Conservation (phyloP, 2,113 vertebrate genomes). For the Brachyhypopomus occidentalis region DNA sequence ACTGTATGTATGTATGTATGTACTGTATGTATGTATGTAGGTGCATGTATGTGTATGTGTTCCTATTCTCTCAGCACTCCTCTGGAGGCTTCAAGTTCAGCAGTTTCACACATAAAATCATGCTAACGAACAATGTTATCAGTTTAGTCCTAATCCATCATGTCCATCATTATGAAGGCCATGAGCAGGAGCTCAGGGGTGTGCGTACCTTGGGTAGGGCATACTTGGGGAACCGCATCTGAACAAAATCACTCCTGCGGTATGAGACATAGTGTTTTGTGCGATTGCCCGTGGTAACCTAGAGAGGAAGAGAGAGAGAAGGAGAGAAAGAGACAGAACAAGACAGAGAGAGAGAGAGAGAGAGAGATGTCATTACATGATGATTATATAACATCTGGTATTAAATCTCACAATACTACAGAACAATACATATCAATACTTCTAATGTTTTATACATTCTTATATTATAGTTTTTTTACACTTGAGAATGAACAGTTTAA, state of each 20-base stretch:
- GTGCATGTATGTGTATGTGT: neutral
- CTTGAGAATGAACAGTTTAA: too few species aligned
- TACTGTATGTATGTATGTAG: too few species aligned
- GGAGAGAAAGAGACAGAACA: neutral
- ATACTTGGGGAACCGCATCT: slow-evolving; percentile 94
- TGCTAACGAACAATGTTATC: neutral
- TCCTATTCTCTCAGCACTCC: neutral
- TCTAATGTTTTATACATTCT: too few species aligned
- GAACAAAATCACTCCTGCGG: slow-evolving; percentile 82
- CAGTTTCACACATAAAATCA: neutral
- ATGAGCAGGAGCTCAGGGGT: too few species aligned
- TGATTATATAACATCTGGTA: too few species aligned
- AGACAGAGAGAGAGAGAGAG: too few species aligned
- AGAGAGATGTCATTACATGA: too few species aligned
- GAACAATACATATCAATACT: too few species aligned
- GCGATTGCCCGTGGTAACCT: slow-evolving; percentile 86
- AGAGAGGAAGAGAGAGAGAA: slow-evolving; percentile 19
- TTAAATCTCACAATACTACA: too few species aligned
- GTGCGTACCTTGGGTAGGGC: slow-evolving; percentile 86
- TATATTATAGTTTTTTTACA: too few species aligned
- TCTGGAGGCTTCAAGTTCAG: neutral
- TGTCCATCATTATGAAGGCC: too few species aligned
- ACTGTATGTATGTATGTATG: too few species aligned
- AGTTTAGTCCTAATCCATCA: neutral
- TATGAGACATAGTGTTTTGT: slow-evolving; percentile 92